Conservation (phyloP, 2,888 invertebrate species). For the Dascillus cervinus region DNA sequence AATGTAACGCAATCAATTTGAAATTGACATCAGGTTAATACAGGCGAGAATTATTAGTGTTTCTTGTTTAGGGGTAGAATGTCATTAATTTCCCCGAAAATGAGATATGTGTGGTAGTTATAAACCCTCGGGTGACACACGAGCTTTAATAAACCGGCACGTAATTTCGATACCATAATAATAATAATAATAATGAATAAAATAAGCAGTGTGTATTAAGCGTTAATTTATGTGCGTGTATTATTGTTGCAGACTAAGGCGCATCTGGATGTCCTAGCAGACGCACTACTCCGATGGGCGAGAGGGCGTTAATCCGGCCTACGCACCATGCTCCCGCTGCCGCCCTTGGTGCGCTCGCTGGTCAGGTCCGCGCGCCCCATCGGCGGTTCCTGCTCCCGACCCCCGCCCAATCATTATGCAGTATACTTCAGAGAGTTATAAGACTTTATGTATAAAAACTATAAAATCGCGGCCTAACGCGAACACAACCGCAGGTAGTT, state of each 20-base stretch:
- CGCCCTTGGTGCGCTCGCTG: slow-evolving; percentile 31
- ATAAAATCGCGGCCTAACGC: slow-evolving; percentile 10
- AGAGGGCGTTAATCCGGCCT: slow-evolving; percentile 68
- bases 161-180: too few species aligned
- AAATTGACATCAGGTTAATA: too few species aligned
- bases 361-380: slow-evolving; percentile 38
- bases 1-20: too few species aligned
- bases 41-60: too few species aligned
- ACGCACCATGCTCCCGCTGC: slow-evolving; percentile 26
- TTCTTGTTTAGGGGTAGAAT: too few species aligned
- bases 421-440: slow-evolving; percentile 41
- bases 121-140: too few species aligned
- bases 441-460: slow-evolving; percentile 36
- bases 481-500: slow-evolving; percentile 17
- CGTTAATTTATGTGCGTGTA: slow-evolving; percentile 1
- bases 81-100: too few species aligned
- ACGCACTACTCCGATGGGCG: slow-evolving; percentile 89
- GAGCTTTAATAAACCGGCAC: too few species aligned
- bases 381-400: slow-evolving; percentile 26
- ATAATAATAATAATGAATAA: too few species aligned
- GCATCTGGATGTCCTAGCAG: slow-evolving; percentile 89
- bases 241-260: slow-evolving; percentile 79
- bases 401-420: slow-evolving; percentile 22
- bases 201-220: background rate
- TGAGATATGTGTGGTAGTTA: too few species aligned